Conservation (phyloP, 2,113 vertebrate species). For the Rhinolophus ferrumequinum region DNA sequence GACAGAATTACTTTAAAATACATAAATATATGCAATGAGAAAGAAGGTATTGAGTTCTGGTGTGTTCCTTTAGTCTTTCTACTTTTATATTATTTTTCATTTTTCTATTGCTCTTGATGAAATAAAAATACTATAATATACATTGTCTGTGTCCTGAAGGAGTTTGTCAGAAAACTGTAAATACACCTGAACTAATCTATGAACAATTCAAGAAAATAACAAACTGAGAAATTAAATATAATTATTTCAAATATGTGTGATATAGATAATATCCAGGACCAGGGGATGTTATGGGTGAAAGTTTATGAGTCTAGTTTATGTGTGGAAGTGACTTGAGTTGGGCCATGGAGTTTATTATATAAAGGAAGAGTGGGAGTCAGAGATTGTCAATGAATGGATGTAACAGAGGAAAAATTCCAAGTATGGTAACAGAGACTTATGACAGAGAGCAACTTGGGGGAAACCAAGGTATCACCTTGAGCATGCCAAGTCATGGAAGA, state of each 20-base stretch:
- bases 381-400: neutral
- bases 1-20: neutral
- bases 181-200: neutral
- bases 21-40: neutral
- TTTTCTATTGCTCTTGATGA: neutral
- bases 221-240: constrained; percentile 29
- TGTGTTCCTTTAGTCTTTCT: neutral
- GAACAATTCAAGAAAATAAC: neutral
- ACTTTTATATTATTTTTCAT: constrained; percentile 23
- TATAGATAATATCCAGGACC: neutral
- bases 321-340: neutral
- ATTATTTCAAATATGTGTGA: constrained; percentile 1
- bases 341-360: neutral
- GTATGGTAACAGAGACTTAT: neutral
- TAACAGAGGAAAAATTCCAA: neutral
- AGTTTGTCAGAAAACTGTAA: neutral
- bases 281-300: neutral
- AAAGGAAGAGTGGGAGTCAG: neutral
- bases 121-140: neutral
- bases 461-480: neutral
- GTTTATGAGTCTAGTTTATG: neutral
- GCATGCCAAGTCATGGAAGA: neutral
- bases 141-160: neutral
- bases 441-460: neutral
- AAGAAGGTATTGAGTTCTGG: neutral